Evolutionary conservation across 2,888 invertebrate genomes (phyloP).

Genomic region (Timandra comae): DNA sequence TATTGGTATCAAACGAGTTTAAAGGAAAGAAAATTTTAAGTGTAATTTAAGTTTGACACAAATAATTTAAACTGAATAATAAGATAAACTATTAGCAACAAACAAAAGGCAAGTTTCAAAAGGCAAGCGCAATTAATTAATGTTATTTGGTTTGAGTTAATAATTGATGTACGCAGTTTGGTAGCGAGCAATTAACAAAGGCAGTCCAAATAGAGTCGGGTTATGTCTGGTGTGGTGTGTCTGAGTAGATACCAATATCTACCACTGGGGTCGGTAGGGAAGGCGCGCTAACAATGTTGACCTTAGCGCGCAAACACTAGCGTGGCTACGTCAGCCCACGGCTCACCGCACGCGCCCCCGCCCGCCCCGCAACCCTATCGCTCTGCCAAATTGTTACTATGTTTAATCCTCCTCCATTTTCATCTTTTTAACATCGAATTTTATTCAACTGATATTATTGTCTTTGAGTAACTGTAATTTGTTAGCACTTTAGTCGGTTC

Average conservation of each 20-base stretch:
- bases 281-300: slow-evolving; percentile 70
- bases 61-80: too few species aligned
- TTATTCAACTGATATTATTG: too few species aligned
- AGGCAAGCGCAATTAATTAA: slow-evolving; percentile 3
- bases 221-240: too few species aligned
- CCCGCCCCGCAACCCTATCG: slow-evolving; percentile 36
- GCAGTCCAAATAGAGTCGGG: slow-evolving; percentile 53
- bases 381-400: slow-evolving; percentile 2
- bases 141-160: slow-evolving; percentile 30
- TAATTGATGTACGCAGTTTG: slow-evolving; percentile 41
- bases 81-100: too few species aligned
- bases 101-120: not conserved
- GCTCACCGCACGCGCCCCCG: slow-evolving; percentile 35
- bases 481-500: too few species aligned
- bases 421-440: too few species aligned
- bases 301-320: slow-evolving; percentile 58
- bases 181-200: slow-evolving; percentile 58
- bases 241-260: slow-evolving; percentile 61
- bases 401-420: too few species aligned
- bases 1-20: too few species aligned
- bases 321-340: slow-evolving; percentile 59
- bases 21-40: too few species aligned
- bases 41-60: too few species aligned
- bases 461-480: too few species aligned
- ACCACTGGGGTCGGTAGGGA: slow-evolving; percentile 17